A percentile compares a stretch with the other conserved stretches of the same genome.
phyloP scores from a whole-genome alignment of 2,113 vertebrate genomes.

The Syngnathoides biaculeatus region DNA sequence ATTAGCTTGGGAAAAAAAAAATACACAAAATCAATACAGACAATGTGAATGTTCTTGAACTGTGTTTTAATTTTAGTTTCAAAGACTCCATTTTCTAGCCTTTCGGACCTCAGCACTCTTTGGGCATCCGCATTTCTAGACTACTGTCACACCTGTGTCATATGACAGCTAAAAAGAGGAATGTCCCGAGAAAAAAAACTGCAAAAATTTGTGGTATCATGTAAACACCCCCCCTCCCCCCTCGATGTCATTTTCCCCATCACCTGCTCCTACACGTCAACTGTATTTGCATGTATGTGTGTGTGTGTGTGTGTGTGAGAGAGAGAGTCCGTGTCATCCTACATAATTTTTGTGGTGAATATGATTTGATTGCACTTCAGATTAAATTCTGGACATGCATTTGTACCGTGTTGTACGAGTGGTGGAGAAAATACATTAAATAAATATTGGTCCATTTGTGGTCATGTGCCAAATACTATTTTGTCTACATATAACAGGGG shows the following conservation, averaged over 20 bases:
- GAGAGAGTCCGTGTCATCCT: not conserved
- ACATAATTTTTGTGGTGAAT: not conserved
- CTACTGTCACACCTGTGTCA: not conserved
- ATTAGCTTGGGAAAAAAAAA: not conserved
- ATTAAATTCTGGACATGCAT: conserved; percentile 41
- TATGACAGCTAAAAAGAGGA: not conserved
- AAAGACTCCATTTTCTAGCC: conserved; percentile 53
- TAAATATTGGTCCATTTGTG: conserved; percentile 62
- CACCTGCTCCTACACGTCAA: too few relatives aligned
- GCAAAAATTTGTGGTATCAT: not conserved
- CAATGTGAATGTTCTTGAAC: conserved; percentile 7
- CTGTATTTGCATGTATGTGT: not conserved
- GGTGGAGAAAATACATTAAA: conserved; percentile 51
- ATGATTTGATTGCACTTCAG: conserved; percentile 50
- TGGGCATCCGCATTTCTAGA: conserved; percentile 31
- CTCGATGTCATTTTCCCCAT: not conserved
- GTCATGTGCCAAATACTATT: conserved; percentile 26
- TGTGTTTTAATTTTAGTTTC: conserved; percentile 50
- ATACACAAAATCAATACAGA: not conserved
- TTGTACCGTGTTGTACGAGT: conserved; percentile 23
- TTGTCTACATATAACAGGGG: not conserved
- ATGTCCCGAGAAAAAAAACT: not conserved
- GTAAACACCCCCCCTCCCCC: not conserved
- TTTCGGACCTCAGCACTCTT: conserved; percentile 51
- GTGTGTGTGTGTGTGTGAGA: too few relatives aligned